Evolutionary conservation across 2,888 invertebrate species (phyloP).

Genomic region (Aricia artaxerxes): DNA sequence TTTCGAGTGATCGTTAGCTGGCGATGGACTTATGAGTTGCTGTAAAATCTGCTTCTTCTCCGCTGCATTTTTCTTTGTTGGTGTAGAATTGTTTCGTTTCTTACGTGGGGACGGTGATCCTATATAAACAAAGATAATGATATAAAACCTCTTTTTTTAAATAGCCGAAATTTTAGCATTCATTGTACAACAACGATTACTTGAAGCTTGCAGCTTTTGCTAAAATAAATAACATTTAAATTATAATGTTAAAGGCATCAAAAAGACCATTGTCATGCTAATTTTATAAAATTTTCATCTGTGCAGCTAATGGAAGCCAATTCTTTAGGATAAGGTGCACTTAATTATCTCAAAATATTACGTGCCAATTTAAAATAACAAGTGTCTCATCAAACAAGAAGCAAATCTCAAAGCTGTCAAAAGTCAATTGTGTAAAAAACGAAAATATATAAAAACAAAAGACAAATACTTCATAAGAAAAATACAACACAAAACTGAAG

Average conservation of each 20-base stretch:
- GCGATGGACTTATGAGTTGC: conserved; percentile 86
- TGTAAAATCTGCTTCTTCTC: conserved; percentile 90
- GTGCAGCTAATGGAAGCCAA: conserved; percentile 73
- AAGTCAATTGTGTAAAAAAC: conserved; percentile 38
- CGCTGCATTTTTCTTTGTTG: conserved; percentile 87
- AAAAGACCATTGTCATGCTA: conserved; percentile 57
- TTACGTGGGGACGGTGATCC: conserved; percentile 89
- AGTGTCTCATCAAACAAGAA: conserved; percentile 34
- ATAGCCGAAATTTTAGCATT: conserved; percentile 43
- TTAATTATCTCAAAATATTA: conserved; percentile 46
- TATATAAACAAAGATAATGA: conserved; percentile 49
- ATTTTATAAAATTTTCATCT: conserved; percentile 42
- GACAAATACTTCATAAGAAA: not conserved
- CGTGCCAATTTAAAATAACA: conserved; percentile 50
- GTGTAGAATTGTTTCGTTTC: conserved; percentile 89
- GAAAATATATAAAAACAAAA: not conserved
- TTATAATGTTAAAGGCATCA: conserved; percentile 41
- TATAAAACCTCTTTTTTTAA: conserved; percentile 41
- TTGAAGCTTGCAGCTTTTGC: conserved; percentile 18
- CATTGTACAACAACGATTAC: conserved; percentile 23
- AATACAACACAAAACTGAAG: not conserved
- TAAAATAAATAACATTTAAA: not conserved
- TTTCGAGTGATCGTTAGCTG: conserved; percentile 81
- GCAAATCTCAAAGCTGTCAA: not conserved
- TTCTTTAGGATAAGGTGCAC: conserved; percentile 62